Evolutionary conservation across 2,113 vertebrate genomes (phyloP).

Genomic region (Phylloscopus trochiloides): DNA sequence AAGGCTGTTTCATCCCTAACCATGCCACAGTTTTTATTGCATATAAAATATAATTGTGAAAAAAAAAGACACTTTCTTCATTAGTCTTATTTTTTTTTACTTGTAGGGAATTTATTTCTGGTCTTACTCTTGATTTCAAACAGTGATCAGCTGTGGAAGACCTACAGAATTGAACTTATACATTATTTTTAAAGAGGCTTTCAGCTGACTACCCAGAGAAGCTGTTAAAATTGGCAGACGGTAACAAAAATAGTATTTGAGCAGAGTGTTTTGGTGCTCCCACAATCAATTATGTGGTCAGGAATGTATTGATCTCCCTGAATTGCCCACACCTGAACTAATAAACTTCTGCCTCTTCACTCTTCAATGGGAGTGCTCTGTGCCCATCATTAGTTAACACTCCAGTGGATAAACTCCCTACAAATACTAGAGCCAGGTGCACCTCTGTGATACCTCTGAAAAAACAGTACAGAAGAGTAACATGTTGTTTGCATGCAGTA

Average conservation of each 20-base stretch:
- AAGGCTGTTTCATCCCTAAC: background rate
- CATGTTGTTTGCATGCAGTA: background rate
- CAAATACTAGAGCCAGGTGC: background rate
- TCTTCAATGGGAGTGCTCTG: background rate
- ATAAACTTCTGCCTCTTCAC: background rate
- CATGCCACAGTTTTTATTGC: background rate
- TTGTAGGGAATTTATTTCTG: background rate
- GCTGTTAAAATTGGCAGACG: background rate
- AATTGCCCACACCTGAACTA: background rate
- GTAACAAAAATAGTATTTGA: background rate
- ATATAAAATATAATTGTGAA: background rate
- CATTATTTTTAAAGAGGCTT: background rate
- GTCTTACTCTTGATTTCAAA: background rate
- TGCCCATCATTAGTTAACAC: background rate
- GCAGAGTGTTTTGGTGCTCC: background rate
- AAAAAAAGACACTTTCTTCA: background rate
- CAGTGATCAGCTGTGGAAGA: background rate
- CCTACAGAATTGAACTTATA: background rate
- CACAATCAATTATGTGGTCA: slow-evolving; percentile 1
- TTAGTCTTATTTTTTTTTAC: background rate
- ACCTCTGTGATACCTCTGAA: background rate
- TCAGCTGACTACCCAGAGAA: background rate
- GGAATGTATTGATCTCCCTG: background rate
- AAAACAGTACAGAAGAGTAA: background rate
- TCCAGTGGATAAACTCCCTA: background rate